Evolutionary conservation across 53 echinoderm and acorn worm species (phyloP), one percentile per base, ranked within the genome.

Genomic region (Patiria pectinifera): DNA sequence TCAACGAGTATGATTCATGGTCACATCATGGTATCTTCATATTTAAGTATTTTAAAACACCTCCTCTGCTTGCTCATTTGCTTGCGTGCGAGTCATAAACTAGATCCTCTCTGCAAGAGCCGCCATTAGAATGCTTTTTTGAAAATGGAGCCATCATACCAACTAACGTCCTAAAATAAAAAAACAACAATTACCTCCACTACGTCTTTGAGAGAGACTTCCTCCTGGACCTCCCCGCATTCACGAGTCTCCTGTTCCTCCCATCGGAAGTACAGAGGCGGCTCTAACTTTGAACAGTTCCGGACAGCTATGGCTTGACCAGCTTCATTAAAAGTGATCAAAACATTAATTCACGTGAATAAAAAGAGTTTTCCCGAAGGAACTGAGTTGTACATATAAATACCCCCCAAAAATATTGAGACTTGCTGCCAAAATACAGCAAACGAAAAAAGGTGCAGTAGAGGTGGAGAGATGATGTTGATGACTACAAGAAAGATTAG

Each of bases 261-360:
- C 89, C 89, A 89, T 35, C 59, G 62, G 89, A 89, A 89, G 45
- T 79, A 78, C 35, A 19, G 1, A 78, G 89, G 79, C 3, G 79
- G 61, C 13, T 14, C 43, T 21, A 77, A 21, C 21, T 15, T 61
- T 13, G 89, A 78, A 78, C 89, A 89, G 77, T 89, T 89, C 45
- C 78, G 35, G 10, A 19, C 12, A n/a, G 79, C 77, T 19, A 76
- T 16, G 14, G 89, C 60, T 25, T 77, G 21, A 9, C 89, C 89
- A 89, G 89, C 89, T 89, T 35, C 19, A 58, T 46, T 79, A 11
- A 25, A n/a, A 24, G 53, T 53, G 53, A 23, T 16, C 74, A 74
- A 24, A 74, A 74, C 53, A 53, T 5, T 75, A 45, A 4, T 2
- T 19, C 21, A 86, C 16, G 63, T 66, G 2, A 22, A 74, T 10